Conservation (phyloP, 2,797 vertebrate genomes). For the Rhinogobio ventralis region DNA sequence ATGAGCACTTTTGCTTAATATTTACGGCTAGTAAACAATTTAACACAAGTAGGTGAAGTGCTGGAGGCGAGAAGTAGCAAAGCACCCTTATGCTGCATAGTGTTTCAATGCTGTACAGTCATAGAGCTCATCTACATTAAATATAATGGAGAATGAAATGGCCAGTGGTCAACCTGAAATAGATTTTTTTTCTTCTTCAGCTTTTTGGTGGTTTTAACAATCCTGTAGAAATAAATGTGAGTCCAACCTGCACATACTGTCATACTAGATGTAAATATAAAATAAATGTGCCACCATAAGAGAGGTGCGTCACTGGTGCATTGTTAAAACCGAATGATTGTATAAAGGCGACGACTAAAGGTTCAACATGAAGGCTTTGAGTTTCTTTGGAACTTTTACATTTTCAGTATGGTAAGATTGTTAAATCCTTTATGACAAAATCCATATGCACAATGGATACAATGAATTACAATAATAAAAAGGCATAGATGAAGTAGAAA, state of each 20-base stretch:
- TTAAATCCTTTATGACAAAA: neutral
- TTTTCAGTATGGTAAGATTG: slow-evolving; percentile 3
- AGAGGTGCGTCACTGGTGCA: neutral
- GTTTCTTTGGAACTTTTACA: slow-evolving; percentile 7
- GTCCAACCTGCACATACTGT: neutral
- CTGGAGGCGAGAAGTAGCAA: neutral
- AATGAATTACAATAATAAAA: neutral
- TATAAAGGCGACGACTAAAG: neutral
- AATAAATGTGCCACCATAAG: neutral
- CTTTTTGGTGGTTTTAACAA: neutral
- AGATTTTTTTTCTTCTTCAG: neutral
- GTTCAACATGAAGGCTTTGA: neutral
- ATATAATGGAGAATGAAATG: neutral
- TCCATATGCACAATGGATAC: neutral
- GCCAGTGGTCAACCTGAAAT: neutral
- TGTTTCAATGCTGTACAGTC: neutral
- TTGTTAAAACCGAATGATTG: slow-evolving; percentile 1
- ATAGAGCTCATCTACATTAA: neutral
- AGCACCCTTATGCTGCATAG: neutral
- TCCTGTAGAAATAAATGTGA: neutral
- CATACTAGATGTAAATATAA: neutral
- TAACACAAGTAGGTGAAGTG: neutral
- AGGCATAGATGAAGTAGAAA: neutral
- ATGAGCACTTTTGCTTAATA: neutral
- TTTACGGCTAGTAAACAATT: neutral